A percentile compares a stretch with the other conserved stretches of the same genome.
Conservation (phyloP, 2,888 invertebrate species). For the Heteromyza rotundicornis region DNA sequence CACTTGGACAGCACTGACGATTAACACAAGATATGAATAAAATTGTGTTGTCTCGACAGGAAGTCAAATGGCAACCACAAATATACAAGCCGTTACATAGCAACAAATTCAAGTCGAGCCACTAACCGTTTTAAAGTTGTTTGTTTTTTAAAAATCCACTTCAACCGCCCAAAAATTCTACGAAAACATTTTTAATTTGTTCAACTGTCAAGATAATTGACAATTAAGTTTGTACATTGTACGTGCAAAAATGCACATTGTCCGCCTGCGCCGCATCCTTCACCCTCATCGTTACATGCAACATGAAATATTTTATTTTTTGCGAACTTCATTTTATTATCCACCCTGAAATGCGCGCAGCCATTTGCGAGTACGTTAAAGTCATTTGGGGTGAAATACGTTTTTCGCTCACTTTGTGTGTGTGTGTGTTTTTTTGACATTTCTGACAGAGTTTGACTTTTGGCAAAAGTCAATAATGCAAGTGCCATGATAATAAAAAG, state of each 20-base stretch:
- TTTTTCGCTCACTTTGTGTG: not conserved
- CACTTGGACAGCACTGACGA: conserved; percentile 14
- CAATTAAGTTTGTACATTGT: conserved; percentile 19
- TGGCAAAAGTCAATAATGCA: conserved; percentile 36
- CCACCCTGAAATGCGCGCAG: not conserved
- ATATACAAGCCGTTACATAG: too few species aligned
- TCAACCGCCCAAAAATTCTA: not conserved
- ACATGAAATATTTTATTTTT: conserved; percentile 5
- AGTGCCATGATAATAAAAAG: conserved; percentile 26
- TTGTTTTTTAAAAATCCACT: too few species aligned
- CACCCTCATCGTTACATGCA: not conserved
- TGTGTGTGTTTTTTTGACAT: conserved; percentile 7
- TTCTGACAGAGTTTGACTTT: conserved; percentile 31
- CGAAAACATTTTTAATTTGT: too few species aligned
- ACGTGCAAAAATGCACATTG: conserved; percentile 26
- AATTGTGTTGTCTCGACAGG: too few species aligned
- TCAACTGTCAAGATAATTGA: conserved; percentile 26
- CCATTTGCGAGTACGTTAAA: too few species aligned
- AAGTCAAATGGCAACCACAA: too few species aligned
- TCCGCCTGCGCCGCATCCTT: not conserved
- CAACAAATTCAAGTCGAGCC: too few species aligned
- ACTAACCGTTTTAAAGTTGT: too few species aligned
- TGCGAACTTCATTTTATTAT: not conserved
- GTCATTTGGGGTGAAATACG: too few species aligned
- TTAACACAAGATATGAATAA: too few species aligned